A percentile compares a stretch with the other conserved stretches of the same genome.
Conservation (phyloP, 2,113 vertebrate genomes). For the Poeciliopsis occidentalis region DNA sequence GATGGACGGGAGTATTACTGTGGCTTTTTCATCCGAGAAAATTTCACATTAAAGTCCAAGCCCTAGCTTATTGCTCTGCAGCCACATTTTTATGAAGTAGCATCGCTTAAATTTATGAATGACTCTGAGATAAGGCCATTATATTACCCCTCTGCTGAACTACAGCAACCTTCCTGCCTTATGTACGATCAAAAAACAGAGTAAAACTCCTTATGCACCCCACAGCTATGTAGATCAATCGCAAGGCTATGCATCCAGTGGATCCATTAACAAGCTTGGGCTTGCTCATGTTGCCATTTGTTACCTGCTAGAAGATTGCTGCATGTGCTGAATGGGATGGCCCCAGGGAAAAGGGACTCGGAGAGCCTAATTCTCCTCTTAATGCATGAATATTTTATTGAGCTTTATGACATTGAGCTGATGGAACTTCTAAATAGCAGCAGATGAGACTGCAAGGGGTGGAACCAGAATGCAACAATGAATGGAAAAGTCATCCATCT, state of each 20-base stretch:
- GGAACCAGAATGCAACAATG: constrained; percentile 1
- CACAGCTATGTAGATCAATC: neutral
- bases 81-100: neutral
- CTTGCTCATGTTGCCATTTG: constrained; percentile 39
- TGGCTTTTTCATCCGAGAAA: neutral
- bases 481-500: constrained; percentile 11
- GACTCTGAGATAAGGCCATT: neutral
- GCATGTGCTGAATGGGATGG: constrained; percentile 14
- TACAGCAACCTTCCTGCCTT: neutral
- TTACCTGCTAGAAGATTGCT: constrained; percentile 40
- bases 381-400: constrained; percentile 50
- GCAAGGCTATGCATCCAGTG: constrained; percentile 8
- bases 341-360: constrained; percentile 15
- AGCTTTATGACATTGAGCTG: constrained; percentile 14
- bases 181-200: constrained; percentile 5
- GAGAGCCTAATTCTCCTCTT: constrained; percentile 46
- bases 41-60: neutral
- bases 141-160: constrained; percentile 4
- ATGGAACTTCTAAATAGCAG: constrained; percentile 35
- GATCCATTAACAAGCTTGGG: constrained; percentile 47
- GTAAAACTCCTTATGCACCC: constrained; percentile 18
- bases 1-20: too few species aligned
- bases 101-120: constrained; percentile 2
- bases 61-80: neutral
- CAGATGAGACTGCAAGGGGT: neutral